Conservation (phyloP, 2,888 invertebrate genomes). For the Drosophila peninsularis region DNA sequence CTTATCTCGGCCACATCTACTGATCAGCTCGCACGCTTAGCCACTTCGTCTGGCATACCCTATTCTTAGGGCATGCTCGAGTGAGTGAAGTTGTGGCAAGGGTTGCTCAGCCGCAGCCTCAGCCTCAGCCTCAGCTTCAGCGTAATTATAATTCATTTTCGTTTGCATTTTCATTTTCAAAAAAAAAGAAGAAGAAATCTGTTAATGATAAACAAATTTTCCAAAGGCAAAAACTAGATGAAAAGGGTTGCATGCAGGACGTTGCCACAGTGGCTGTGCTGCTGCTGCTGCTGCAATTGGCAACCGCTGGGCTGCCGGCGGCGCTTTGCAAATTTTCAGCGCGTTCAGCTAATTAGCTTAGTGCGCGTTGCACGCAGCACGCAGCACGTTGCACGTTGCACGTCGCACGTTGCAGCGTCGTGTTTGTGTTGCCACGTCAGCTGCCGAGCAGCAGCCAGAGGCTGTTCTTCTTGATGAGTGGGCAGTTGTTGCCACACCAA, state of each 20-base stretch:
- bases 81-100: conserved; percentile 25
- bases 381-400: neutral
- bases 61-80: conserved; percentile 23
- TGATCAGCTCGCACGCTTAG: too few species aligned
- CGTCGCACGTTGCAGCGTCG: conserved; percentile 4
- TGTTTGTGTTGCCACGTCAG: conserved; percentile 29
- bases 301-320: conserved; percentile 50
- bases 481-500: conserved; percentile 50
- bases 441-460: conserved; percentile 32
- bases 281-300: conserved; percentile 28
- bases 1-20: too few species aligned
- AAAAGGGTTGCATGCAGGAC: conserved; percentile 52
- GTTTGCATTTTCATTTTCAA: conserved; percentile 42
- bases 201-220: conserved; percentile 79
- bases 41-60: neutral
- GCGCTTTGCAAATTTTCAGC: conserved; percentile 53
- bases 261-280: conserved; percentile 9
- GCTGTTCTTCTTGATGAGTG: conserved; percentile 52
- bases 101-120: conserved; percentile 46
- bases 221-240: conserved; percentile 26
- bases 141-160: conserved; percentile 79
- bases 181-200: conserved; percentile 35
- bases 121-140: neutral
- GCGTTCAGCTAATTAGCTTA: conserved; percentile 51
- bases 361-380: conserved; percentile 12